These are phyloP conservation scores for Potorous gilbertii DNA, from an alignment of 2,797 vertebrate genomes.

Conservation along the genomic window DNA sequence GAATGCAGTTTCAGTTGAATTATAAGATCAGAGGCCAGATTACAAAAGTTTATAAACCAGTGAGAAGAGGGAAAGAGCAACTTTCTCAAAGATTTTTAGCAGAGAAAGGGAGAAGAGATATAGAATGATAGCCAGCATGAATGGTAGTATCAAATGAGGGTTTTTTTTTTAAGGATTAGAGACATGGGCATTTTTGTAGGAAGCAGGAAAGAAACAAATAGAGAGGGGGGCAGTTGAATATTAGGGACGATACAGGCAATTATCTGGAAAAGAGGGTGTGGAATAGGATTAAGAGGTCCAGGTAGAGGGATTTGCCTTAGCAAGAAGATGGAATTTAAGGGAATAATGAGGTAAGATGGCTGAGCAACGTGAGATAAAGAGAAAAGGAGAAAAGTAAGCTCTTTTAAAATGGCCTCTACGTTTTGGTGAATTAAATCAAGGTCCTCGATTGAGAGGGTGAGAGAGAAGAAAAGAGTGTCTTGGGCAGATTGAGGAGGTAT, in stretches of 20 bases:
- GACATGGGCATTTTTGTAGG: neutral
- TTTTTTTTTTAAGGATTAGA: neutral
- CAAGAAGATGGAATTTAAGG: neutral
- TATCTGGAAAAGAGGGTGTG: neutral
- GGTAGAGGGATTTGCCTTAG: neutral
- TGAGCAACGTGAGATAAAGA: neutral
- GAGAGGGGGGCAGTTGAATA: neutral
- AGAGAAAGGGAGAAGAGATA: neutral
- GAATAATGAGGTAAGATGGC: neutral
- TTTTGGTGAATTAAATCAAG: neutral
- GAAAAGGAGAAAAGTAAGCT: neutral
- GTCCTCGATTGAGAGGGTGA: neutral
- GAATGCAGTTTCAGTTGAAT: neutral
- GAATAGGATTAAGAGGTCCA: neutral
- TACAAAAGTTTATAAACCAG: neutral
- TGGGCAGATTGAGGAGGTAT: neutral
- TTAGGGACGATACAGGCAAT: neutral
- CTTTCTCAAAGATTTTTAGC: neutral
- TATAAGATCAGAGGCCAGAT: neutral
- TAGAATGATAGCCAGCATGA: neutral
- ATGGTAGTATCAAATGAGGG: neutral
- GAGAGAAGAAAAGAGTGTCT: neutral
- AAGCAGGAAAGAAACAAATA: neutral
- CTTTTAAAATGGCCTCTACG: neutral
- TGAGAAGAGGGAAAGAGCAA: neutral